These are phyloP conservation scores for Wiebesia pumilae DNA, from an alignment of 1,140 invertebrate genomes.

Conservation along the genomic window DNA sequence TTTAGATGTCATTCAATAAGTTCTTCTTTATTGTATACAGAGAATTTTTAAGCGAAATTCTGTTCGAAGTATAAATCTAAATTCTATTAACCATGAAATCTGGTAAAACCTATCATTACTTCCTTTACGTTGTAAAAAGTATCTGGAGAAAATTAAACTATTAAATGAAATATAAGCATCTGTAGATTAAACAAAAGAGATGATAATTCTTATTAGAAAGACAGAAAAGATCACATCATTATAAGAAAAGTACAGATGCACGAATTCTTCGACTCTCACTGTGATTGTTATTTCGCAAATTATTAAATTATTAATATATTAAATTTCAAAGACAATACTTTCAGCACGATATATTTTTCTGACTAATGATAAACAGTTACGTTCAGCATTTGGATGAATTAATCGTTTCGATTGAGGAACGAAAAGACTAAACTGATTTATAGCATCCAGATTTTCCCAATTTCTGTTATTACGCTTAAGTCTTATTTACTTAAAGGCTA, in stretches of 20 bases:
- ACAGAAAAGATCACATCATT: not conserved
- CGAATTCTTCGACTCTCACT: not conserved
- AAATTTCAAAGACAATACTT: not conserved
- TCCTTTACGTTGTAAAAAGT: not conserved
- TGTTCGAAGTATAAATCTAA: too few relatives aligned
- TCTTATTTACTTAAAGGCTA: too few relatives aligned
- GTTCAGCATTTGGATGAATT: not conserved
- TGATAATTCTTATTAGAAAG: not conserved
- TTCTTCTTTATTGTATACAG: too few relatives aligned
- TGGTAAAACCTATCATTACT: not conserved
- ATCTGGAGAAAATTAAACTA: not conserved
- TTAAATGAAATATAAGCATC: not conserved
- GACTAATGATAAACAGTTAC: not conserved
- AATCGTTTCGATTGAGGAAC: too few relatives aligned
- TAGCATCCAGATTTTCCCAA: too few relatives aligned
- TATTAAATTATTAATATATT: not conserved
- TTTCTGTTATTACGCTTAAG: too few relatives aligned
- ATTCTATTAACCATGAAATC: not conserved
- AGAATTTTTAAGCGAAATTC: too few relatives aligned
- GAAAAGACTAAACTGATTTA: too few relatives aligned
- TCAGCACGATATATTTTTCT: not conserved
- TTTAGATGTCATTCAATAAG: too few relatives aligned
- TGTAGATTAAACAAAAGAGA: not conserved
- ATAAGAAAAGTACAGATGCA: not conserved
- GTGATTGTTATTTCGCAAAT: not conserved